phyloP scores from a whole-genome alignment of 1,140 invertebrate species.

The Bombyx mori region DNA sequence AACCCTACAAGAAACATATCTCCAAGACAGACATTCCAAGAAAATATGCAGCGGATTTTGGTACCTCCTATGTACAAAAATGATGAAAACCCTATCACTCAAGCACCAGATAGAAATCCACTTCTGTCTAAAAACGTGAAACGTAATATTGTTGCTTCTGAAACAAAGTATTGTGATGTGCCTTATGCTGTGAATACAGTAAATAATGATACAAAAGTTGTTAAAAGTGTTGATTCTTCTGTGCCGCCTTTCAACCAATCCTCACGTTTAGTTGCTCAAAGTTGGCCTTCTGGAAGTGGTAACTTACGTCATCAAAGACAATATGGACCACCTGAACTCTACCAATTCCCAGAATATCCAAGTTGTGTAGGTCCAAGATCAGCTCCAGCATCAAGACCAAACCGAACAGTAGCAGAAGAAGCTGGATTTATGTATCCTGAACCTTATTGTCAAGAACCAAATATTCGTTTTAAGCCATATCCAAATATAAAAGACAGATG shows the following conservation, averaged over 20 bases:
- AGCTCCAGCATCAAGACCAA: conserved; percentile 35
- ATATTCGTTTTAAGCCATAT: conserved; percentile 59
- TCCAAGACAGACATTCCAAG: conserved; percentile 68
- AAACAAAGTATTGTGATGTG: conserved; percentile 64
- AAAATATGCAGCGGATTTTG: conserved; percentile 66
- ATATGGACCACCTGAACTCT: conserved; percentile 46
- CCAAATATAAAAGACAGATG: conserved; percentile 47
- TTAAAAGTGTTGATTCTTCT: conserved; percentile 41
- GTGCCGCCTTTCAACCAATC: conserved; percentile 39
- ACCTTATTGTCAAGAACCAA: conserved; percentile 45
- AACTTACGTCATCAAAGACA: conserved; percentile 36
- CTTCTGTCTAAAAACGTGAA: conserved; percentile 39
- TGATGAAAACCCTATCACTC: conserved; percentile 36
- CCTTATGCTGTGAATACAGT: conserved; percentile 54
- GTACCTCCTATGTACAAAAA: conserved; percentile 51
- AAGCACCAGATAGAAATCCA: conserved; percentile 20
- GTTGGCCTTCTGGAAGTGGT: conserved; percentile 35
- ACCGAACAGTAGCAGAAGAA: conserved; percentile 37
- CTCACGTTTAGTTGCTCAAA: conserved; percentile 31
- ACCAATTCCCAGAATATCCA: conserved; percentile 50
- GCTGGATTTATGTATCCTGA: conserved; percentile 39
- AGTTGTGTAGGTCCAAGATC: conserved; percentile 39
- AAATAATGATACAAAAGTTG: conserved; percentile 49
- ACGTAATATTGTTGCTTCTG: conserved; percentile 38
- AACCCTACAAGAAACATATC: conserved; percentile 62